A percentile compares a stretch with the other conserved stretches of the same genome.
These are phyloP conservation scores for Limnephilus rhombicus DNA, from an alignment of 2,888 invertebrate genomes.

Conservation along the genomic window DNA sequence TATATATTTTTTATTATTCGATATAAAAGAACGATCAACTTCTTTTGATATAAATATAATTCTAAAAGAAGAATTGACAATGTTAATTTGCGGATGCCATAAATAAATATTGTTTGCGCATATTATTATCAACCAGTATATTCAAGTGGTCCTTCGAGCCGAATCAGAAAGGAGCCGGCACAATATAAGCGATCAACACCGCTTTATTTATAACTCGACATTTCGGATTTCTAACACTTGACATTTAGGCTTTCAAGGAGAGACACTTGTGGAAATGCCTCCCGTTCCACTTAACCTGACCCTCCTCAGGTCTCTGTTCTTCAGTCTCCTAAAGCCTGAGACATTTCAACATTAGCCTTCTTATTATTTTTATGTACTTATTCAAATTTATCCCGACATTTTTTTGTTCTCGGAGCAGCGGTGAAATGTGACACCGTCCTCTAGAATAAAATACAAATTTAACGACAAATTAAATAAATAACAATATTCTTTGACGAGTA, in stretches of 20 bases:
- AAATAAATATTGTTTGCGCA: not conserved
- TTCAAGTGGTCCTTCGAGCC: not conserved
- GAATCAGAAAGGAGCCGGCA: not conserved
- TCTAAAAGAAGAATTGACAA: not conserved
- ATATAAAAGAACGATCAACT: no score
- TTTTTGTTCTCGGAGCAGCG: slow-evolving; percentile 23
- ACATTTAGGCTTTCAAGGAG: slow-evolving; percentile 30
- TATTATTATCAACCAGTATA: not conserved
- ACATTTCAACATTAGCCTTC: slow-evolving; percentile 30
- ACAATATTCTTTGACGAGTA: no score
- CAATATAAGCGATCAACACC: not conserved
- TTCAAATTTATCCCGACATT: slow-evolving; percentile 59
- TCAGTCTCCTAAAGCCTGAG: slow-evolving; percentile 18
- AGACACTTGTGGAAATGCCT: slow-evolving; percentile 43
- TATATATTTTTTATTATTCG: no score
- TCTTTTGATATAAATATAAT: not conserved
- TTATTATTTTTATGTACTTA: slow-evolving; percentile 57
- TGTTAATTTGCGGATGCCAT: not conserved
- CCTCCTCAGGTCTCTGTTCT: slow-evolving; percentile 39
- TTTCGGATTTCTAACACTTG: slow-evolving; percentile 20
- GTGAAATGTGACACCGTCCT: not conserved
- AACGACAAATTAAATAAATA: not conserved
- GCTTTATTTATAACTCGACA: slow-evolving; percentile 30
- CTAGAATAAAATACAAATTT: not conserved
- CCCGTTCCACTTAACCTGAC: slow-evolving; percentile 48